Evolutionary conservation across 2,888 invertebrate species (phyloP).

Genomic region (Eupithecia pulchellata): DNA sequence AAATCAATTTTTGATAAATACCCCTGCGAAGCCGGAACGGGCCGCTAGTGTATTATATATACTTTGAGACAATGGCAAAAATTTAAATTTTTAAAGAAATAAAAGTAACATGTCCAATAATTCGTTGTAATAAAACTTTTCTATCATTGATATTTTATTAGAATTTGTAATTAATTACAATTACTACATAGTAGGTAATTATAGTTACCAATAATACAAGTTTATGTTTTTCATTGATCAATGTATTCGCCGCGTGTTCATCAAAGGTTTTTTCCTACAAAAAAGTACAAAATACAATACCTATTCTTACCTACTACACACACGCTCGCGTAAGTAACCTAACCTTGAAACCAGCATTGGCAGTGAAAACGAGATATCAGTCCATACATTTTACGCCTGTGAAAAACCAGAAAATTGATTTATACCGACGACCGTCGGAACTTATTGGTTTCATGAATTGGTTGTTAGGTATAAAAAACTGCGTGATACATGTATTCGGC

Average conservation of each 20-base stretch:
- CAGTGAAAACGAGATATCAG: neutral
- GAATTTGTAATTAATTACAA: too few relatives aligned
- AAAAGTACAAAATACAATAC: neutral
- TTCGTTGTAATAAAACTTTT: too few relatives aligned
- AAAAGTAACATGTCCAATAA: too few relatives aligned
- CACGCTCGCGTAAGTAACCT: neutral
- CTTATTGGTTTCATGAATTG: neutral
- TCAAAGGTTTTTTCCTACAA: neutral
- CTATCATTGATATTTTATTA: too few relatives aligned
- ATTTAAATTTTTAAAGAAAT: too few relatives aligned
- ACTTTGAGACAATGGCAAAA: too few relatives aligned
- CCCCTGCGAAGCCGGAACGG: too few relatives aligned
- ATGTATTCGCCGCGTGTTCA: neutral
- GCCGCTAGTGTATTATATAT: too few relatives aligned
- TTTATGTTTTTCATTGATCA: neutral
- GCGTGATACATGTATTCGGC: neutral
- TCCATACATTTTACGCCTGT: neutral
- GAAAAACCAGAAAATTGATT: slow-evolving; percentile 4
- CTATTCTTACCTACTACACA: neutral
- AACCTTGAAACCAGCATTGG: neutral
- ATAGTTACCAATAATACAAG: too few relatives aligned
- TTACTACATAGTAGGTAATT: too few relatives aligned
- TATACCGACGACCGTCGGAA: neutral
- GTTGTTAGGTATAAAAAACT: neutral
- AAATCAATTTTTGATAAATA: too few relatives aligned